phyloP scores from a whole-genome alignment of 1,140 invertebrate species.

The Drosophila sechellia region DNA sequence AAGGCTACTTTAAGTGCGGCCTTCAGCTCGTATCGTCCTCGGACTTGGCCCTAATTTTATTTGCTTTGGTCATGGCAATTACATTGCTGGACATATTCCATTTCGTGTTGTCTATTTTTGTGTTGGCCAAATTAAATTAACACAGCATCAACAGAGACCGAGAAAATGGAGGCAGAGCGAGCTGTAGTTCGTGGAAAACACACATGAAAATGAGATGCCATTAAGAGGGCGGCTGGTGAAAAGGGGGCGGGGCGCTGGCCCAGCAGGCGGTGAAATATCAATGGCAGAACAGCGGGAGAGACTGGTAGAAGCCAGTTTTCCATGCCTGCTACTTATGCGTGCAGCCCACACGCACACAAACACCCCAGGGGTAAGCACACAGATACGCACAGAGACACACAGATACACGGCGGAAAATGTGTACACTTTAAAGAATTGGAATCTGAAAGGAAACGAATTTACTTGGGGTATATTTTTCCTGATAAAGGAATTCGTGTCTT shows the following conservation, averaged over 20 bases:
- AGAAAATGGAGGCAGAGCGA: slow-evolving; percentile 1
- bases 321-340: slow-evolving; percentile 38
- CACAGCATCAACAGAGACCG: slow-evolving; percentile 57
- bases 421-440: not conserved
- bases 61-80: slow-evolving; percentile 55
- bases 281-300: slow-evolving; percentile 47
- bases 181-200: slow-evolving; percentile 2
- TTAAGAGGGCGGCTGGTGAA: slow-evolving; percentile 11
- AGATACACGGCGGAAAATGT: not conserved
- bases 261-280: slow-evolving; percentile 50
- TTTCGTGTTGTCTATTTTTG: slow-evolving; percentile 68
- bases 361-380: slow-evolving; percentile 13
- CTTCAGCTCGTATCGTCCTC: slow-evolving; percentile 32
- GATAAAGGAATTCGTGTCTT: not conserved
- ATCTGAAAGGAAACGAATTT: rapidly evolving
- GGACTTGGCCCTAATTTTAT: slow-evolving; percentile 53
- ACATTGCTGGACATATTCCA: slow-evolving; percentile 48
- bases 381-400: not conserved
- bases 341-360: slow-evolving; percentile 31
- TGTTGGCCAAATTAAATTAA: slow-evolving; percentile 72
- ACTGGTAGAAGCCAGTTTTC: slow-evolving; percentile 29
- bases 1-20: slow-evolving; percentile 41
- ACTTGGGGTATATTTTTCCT: not conserved
- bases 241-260: slow-evolving; percentile 2
- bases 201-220: slow-evolving; percentile 46